phyloP scores from a whole-genome alignment of 2,888 invertebrate genomes.

The Tuta absoluta region DNA sequence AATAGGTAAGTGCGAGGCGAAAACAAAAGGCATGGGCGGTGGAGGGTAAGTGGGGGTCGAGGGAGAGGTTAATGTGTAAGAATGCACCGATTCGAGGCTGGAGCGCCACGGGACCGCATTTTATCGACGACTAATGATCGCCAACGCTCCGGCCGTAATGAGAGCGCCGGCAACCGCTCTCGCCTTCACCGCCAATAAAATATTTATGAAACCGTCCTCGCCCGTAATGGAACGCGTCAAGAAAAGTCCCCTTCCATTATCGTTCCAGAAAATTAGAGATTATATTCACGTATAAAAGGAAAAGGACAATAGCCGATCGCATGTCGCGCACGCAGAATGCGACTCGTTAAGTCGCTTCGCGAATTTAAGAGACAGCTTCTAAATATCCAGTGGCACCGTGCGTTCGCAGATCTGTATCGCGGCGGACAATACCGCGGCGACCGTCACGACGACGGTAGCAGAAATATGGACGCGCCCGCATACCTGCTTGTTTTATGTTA shows the following conservation, averaged over 20 bases:
- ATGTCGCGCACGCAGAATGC: conserved; percentile 71
- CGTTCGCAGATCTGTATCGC: conserved; percentile 77
- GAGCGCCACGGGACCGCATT: conserved; percentile 60
- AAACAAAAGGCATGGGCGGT: conserved; percentile 54
- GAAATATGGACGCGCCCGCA: conserved; percentile 75
- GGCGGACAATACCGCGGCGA: conserved; percentile 72
- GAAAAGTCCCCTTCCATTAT: conserved; percentile 57
- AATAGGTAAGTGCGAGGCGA: conserved; percentile 46
- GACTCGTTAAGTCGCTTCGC: conserved; percentile 73
- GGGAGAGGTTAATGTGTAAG: conserved; percentile 45
- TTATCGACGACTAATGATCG: conserved; percentile 76
- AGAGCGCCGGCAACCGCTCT: conserved; percentile 60
- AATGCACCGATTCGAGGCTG: conserved; percentile 55
- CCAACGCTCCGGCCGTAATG: conserved; percentile 62
- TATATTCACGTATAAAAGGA: conserved; percentile 38
- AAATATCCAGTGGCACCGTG: conserved; percentile 75
- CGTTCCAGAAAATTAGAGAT: conserved; percentile 47
- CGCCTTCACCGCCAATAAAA: conserved; percentile 70
- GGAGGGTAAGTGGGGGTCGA: conserved; percentile 20
- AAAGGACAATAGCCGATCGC: conserved; percentile 68
- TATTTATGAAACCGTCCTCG: conserved; percentile 74
- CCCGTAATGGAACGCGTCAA: conserved; percentile 70
- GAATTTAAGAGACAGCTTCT: conserved; percentile 78
- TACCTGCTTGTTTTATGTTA: conserved; percentile 78
- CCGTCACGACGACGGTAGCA: conserved; percentile 75